Percentiles rank a stretch among this genome's conserved stretches.
These are phyloP conservation scores for Brachionus koreanus DNA, from an alignment of 1,140 invertebrate genomes.

Conservation along the genomic window DNA sequence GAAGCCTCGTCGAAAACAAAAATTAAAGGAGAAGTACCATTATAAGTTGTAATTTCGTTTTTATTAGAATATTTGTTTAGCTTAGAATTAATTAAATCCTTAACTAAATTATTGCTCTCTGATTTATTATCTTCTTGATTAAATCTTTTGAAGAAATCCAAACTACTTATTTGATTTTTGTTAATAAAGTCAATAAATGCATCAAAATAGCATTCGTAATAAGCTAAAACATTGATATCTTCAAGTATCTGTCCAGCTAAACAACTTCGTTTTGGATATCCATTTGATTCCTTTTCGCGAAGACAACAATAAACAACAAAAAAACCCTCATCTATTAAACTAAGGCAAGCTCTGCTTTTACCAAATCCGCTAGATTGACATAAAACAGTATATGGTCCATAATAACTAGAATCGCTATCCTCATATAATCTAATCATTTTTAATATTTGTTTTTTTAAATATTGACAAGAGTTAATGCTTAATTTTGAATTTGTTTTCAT, in stretches of 20 bases:
- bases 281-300: not conserved
- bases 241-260: not conserved
- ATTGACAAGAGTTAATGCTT: not conserved
- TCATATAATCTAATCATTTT: not conserved
- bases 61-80: not conserved
- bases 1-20: no score
- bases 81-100: not conserved
- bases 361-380: slow-evolving; percentile 17
- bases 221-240: not conserved
- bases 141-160: not conserved
- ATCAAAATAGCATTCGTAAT: not conserved
- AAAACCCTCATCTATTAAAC: not conserved
- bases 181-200: not conserved
- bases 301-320: slow-evolving; percentile 26
- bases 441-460: no score
- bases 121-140: not conserved
- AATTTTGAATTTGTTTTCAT: not conserved
- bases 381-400: not conserved
- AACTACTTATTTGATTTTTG: not conserved
- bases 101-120: not conserved
- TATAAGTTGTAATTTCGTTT: not conserved
- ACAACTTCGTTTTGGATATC: slow-evolving; percentile 3
- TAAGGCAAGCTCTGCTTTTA: not conserved
- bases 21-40: not conserved
- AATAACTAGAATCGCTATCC: not conserved